Evolutionary conservation across 1,140 invertebrate genomes (phyloP), one percentile per base, ranked within the genome.

Genomic region (Ips nitidus): DNA sequence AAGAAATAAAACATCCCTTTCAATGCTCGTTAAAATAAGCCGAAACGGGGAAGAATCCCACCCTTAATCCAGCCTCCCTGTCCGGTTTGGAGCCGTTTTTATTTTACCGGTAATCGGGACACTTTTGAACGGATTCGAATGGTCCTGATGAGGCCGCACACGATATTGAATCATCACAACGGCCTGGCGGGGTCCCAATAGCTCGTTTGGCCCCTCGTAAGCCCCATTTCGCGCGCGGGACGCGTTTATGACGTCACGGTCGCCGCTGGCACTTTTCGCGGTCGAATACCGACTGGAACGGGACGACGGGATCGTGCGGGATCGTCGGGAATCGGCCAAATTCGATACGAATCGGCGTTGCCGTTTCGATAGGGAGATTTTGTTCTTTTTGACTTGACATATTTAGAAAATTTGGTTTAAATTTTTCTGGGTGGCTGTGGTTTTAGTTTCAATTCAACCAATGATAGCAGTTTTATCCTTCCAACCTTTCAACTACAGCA

Each of bases 251-350:
- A 53, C 56, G 57, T 59, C 66, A 68, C 66, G 66, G 57, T 60
- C 37, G 66, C 57, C 66, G 52, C 66, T 61, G 47, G 8, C 40
- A 43, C 45, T 40, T 53, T 43, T 68, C 40, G 77, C 77, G 78
- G 72, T 74, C 77, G 77, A 75, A 76, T 75, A 79, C 78, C 76
- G 79, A 79, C 78, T 79, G 76, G 75, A 77, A 74, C 74, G 71
- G 77, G 73, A 62, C 71, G 64, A 50, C 52, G 59, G 58, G 70
- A 56, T 74, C 76, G 76, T 72, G 50, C 58, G 71, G 61, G 72
- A 74, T 73, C 76, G 76, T 59, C 61, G 65, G 66, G 62, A 57
- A 55, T 76, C 77, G 73, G 68, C 57, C 70, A 65, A 52, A 63
- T 68, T 70, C 75, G 71, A 41, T 40, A 1, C 6, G 2, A 36